Base-by-base conservation (phyloP, 92 coral and sea anemone species). In the Plumapathes pennacea region DNA sequence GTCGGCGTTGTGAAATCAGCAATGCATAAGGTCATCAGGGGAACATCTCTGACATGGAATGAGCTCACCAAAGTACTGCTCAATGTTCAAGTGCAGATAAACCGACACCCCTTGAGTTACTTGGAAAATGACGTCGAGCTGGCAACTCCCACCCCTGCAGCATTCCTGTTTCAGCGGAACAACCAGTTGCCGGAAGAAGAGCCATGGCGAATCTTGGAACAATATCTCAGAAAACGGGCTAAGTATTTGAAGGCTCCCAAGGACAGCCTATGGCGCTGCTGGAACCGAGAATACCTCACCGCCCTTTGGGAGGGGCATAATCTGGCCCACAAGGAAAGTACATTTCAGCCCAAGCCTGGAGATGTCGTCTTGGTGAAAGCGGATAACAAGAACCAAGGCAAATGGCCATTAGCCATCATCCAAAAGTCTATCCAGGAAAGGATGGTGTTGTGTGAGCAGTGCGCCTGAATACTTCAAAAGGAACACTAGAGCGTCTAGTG, bases 41-140 rank as follows among this genome's bases (percentile, higher is more conserved):
- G 62, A 37, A 79, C 72, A 0, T 41, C 66, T 12, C 81, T 80
- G 26, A 45, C 49, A 46, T 77, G 77, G 77, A 22, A 38, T 20
- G 65, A 77, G 25, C 60, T 77, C 39, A 13, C 32, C 10, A 62
- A 77, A 50, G 62, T 77, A 32, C 29, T 77, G 23, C 69, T 77
- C 2, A 77, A 77, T 15, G 44, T 68, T 34, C 77, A 67, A 36
- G 67, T 39, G 21, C 84, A 67, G 38, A 45, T 77, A 27, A 77
- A 77, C 44, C 77, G 65, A 20, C 59, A 77, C 47, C 78, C 71
- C 4, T 71, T 77, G 5, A 42, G 64, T 21, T 77, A 77, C 47
- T 9, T 76, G 38, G 83, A 76, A 17, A 77, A 77, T 29, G 84
- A 68, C 39, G 62, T 76, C 12, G 57, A 77, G 38, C 19, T 77